Evolutionary conservation across 2,888 invertebrate species (phyloP), one percentile per base, ranked within the genome.

Genomic region (Brachynemurus nebulosus): DNA sequence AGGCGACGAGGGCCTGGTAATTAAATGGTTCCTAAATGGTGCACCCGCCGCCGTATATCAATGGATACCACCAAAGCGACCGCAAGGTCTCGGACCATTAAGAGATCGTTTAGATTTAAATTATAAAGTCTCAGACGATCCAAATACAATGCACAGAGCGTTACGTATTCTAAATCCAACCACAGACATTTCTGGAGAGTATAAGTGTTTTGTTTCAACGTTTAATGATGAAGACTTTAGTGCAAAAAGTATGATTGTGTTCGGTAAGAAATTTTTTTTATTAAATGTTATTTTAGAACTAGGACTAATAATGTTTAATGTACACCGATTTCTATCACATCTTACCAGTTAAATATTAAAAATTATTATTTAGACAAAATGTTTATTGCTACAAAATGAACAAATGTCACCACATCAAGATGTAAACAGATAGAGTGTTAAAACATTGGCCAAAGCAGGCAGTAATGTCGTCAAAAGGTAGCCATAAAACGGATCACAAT

Each of bases 11-110:
- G 80, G 80, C 0, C 64, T 86, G 16, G 81, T 83, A 3, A 77
- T 85, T 7, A 83, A 84, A 60, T 85, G 86, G 85, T 82, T 75
- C 58, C 71, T 73, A 55, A 75, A 74, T 60, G 74, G 78, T 54
- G 71, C 69, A 48, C 69, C 71, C 0, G 71, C 76, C 40, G 72
- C 76, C 0, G 78, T 85, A n/a, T 86, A 85, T 62, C 84, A 85
- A 59, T 86, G 85, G 84, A 84, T 85, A 48, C 78, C 79, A 2
- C 77, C 78, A 3, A 70, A 72, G 50, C 70, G 69, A 50, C 81
- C 82, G 0, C 76, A 76, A 55, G 78, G 76, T 11, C 64, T 80
- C 39, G 79, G 79, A 1, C 52, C 61, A 18, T 62, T 71, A 48
- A 68, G 65, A 51, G 68, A 69, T 42, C 63, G 74, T 61, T 57